phyloP scores from a whole-genome alignment of 2,888 invertebrate genomes.

The Hemaris fuciformis region DNA sequence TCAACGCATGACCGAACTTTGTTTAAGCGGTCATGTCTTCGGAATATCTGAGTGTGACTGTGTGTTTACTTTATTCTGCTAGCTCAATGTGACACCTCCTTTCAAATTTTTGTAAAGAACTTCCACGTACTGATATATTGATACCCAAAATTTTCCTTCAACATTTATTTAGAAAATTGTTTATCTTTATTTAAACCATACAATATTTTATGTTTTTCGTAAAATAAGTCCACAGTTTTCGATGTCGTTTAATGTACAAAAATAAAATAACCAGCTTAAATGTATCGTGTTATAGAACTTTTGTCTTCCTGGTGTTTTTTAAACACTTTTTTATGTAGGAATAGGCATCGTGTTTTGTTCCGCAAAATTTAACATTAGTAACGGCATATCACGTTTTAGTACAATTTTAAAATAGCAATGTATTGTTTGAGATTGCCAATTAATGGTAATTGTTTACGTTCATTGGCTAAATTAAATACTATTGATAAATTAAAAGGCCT shows the following conservation, averaged over 20 bases:
- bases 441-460: too few relatives aligned
- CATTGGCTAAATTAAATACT: too few relatives aligned
- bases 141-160: too few relatives aligned
- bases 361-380: neutral
- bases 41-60: too few relatives aligned
- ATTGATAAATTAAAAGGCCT: too few relatives aligned
- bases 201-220: neutral
- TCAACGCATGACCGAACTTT: too few relatives aligned
- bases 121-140: too few relatives aligned
- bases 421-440: neutral
- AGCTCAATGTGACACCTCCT: too few relatives aligned
- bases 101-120: too few relatives aligned
- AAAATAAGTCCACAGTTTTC: neutral
- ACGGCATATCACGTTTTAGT: neutral
- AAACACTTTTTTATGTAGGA: neutral
- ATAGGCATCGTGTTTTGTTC: neutral
- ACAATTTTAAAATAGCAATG: neutral
- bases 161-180: too few relatives aligned
- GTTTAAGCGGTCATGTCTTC: too few relatives aligned
- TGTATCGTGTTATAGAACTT: constrained; percentile 10
- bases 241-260: neutral
- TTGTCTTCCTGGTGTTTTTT: constrained; percentile 21
- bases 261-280: neutral
- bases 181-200: neutral
- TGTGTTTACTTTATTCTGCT: too few relatives aligned